Conservation (phyloP, 2,888 invertebrate species). For the Heterodera filipjevi region DNA sequence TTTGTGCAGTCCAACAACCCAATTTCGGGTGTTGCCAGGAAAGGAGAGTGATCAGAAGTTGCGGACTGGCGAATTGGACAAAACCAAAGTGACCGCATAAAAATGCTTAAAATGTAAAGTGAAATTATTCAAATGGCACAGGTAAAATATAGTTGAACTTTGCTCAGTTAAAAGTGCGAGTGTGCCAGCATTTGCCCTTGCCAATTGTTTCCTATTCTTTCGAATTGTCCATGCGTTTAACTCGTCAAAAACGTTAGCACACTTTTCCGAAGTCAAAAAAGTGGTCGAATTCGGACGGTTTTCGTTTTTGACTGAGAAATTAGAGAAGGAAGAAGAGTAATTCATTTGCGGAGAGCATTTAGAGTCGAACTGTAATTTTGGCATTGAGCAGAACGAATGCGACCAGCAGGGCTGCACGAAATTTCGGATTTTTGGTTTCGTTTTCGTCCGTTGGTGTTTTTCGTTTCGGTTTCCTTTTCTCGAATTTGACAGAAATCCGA, state of each 20-base stretch:
- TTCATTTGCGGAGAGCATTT: constrained; percentile 20
- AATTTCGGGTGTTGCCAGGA: constrained; percentile 44
- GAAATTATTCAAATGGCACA: background rate
- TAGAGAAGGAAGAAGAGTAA: background rate
- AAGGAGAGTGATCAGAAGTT: constrained; percentile 38
- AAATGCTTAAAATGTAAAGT: constrained; percentile 37
- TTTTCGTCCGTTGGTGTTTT: no score
- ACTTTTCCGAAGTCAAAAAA: constrained; percentile 26
- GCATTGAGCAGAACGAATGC: no score
- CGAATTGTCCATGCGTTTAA: constrained; percentile 23
- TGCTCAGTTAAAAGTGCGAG: constrained; percentile 38
- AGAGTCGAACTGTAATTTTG: background rate
- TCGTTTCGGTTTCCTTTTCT: no score
- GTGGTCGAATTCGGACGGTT: background rate
- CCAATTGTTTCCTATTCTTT: constrained; percentile 29
- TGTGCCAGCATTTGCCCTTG: constrained; percentile 28
- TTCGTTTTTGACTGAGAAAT: background rate
- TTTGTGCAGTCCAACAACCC: constrained; percentile 40
- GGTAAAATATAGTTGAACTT: constrained; percentile 15
- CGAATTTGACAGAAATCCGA: no score
- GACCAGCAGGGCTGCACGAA: background rate
- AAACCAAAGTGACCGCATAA: constrained; percentile 41
- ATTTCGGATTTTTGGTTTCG: no score
- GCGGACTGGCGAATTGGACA: constrained; percentile 44
- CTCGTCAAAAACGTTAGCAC: constrained; percentile 42